Evolutionary conservation across 2,888 invertebrate genomes (phyloP), one percentile per base, ranked within the genome.

Genomic region (Orchesella flavescens): DNA sequence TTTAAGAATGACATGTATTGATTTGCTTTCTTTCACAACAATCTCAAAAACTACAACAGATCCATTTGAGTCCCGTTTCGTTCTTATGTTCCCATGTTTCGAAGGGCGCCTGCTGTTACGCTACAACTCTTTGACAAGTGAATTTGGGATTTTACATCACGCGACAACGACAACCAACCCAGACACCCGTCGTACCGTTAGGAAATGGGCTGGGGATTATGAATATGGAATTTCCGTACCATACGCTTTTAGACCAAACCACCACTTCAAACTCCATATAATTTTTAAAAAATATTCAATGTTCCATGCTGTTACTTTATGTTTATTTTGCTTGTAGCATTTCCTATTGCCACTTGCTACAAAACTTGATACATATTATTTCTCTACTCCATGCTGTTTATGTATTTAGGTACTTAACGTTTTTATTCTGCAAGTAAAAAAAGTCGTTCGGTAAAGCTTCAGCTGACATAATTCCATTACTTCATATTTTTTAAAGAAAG

Each of bases 141-240:
- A 68, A 68, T 68, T 68, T 68, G 43, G 21, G 68, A 49, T 49
- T 68, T 49, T 68, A 23, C 68, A 53, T 68, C 68, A 68, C 68
- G 49, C 68, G 68, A 68, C 65, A 65, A n/a, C n/a, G 12, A n/a
- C 23, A 7, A 59, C 9, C 19, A 19, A 61, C 5, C 23, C 57
- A 57, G 10, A 19, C 24, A 61, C 24, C 23, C 23, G 12, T 61
- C 61, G 57, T 17, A 17, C 17, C 57, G 17, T 21, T 57, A 17
- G 65, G 65, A 65, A 65, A 34, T 65, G 65, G 7, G 17, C 61
- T 13, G 3, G 61, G n/a, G 23, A 61, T 65, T 65, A 65, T 65
- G 65, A 65, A 65, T 65, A 65, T 65, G 65, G 65, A 65, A 65
- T 65, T 65, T 65, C 65, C 65, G 34, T 65, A 10, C n/a, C 43